Conservation (phyloP, 1,140 invertebrate species). For the Littorina saxatilis region DNA sequence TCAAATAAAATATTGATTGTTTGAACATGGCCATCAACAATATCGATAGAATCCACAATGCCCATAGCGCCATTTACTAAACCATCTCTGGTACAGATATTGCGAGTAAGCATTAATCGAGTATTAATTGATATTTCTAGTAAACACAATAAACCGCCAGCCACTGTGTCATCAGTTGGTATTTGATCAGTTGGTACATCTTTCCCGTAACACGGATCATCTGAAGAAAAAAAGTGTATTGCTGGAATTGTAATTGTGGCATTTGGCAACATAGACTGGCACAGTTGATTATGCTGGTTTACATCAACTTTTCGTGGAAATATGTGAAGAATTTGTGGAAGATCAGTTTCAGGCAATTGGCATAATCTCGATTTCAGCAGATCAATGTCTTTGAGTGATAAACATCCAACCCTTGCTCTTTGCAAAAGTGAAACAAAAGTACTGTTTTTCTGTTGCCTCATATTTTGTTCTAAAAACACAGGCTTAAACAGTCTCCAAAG, state of each 20-base stretch:
- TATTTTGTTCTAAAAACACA: conserved; percentile 47
- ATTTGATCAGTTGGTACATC: conserved; percentile 35
- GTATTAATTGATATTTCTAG: conserved; percentile 17
- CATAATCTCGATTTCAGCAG: no score
- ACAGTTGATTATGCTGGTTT: conserved; percentile 21
- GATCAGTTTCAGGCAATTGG: background rate
- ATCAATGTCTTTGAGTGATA: no score
- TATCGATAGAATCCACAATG: conserved; percentile 17
- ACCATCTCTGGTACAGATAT: conserved; percentile 41
- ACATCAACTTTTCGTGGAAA: conserved; percentile 35
- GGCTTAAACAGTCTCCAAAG: conserved; percentile 47
- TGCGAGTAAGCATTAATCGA: conserved; percentile 49
- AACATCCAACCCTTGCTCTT: no score
- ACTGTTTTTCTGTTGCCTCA: conserved; percentile 37
- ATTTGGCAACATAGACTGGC: background rate
- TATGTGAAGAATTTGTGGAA: conserved; percentile 28
- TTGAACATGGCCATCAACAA: background rate
- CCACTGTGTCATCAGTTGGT: conserved; percentile 32
- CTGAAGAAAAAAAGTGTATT: conserved; percentile 37
- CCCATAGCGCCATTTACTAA: conserved; percentile 53
- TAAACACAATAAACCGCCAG: conserved; percentile 32
- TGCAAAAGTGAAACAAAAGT: conserved; percentile 33
- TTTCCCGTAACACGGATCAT: conserved; percentile 28
- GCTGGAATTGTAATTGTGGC: conserved; percentile 12
- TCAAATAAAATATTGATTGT: conserved; percentile 45